Base-by-base conservation (phyloP, 2,888 invertebrate genomes). In the Pachymerium ferrugineum region DNA sequence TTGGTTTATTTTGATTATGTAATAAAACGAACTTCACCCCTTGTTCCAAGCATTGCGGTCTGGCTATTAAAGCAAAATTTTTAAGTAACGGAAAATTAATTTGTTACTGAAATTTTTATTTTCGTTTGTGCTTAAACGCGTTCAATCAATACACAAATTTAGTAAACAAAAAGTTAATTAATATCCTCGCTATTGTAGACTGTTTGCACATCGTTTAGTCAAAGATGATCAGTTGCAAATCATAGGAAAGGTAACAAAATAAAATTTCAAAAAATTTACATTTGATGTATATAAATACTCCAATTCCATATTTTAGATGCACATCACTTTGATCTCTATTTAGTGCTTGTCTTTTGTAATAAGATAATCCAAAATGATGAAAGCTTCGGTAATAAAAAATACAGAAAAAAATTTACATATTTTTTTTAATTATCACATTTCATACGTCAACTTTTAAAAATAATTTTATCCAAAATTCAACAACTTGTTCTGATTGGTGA, bases 131-230 rank as follows among this genome's bases (percentile, higher is more conserved):
- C 31, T 62, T n/a, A n/a, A n/a, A n/a, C n/a, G n/a, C n/a, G n/a
- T n/a, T n/a, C n/a, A n/a, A n/a, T n/a, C n/a, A n/a, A n/a, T n/a
- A n/a, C n/a, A n/a, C n/a, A n/a, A n/a, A n/a, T n/a, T n/a, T n/a
- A n/a, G n/a, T n/a, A n/a, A n/a, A n/a, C n/a, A n/a, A n/a, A n/a
- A n/a, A n/a, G n/a, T n/a, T n/a, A n/a, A n/a, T n/a, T n/a, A n/a
- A n/a, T n/a, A n/a, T n/a, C n/a, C n/a, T n/a, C n/a, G n/a, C n/a
- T n/a, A n/a, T 77, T 79, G 6, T 74, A 81, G 81, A 74, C 67
- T 95, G 73, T 94, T 96, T 96, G 96, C 82, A 91, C 94, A 0
- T 85, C 85, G 74, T 86, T 91, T 1, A 95, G 95, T 0, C 96
- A 96, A 79, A 88, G 90, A 77, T 90, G 91, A 0, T 94, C 94